Conservation (phyloP, 53 echinoderm and acorn worm species). For the Glandiceps talaboti region DNA sequence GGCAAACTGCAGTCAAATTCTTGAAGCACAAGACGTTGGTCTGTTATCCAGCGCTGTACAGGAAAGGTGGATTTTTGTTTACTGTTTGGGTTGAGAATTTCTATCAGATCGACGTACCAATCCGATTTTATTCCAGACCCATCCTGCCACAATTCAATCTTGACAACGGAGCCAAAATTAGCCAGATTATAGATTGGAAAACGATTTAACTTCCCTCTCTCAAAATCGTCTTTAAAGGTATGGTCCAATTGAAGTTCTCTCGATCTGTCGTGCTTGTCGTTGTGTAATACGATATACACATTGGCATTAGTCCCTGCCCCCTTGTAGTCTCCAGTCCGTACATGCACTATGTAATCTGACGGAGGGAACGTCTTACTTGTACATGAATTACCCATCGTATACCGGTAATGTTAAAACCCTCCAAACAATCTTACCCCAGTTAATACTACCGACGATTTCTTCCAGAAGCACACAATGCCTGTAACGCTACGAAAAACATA, state of each 20-base stretch:
- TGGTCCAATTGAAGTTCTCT: constrained; percentile 45
- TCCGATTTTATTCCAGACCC: constrained; percentile 8
- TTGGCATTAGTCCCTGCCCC: constrained; percentile 70
- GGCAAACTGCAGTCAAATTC: constrained; percentile 48
- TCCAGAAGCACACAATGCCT: too few relatives aligned
- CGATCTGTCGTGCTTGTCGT: constrained; percentile 34
- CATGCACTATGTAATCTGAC: constrained; percentile 35
- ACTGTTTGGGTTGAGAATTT: constrained; percentile 8
- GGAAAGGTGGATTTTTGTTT: constrained; percentile 38
- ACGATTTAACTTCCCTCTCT: constrained; percentile 36
- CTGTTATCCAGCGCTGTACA: constrained; percentile 56
- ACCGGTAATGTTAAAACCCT: too few relatives aligned
- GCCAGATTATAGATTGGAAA: constrained; percentile 44
- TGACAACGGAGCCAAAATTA: constrained; percentile 44
- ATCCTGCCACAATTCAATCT: constrained; percentile 67
- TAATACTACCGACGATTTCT: too few relatives aligned
- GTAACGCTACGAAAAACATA: too few relatives aligned
- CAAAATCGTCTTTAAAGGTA: constrained; percentile 61
- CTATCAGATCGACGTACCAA: constrained; percentile 67
- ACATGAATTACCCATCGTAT: constrained; percentile 41
- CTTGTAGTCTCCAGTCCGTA: constrained; percentile 70
- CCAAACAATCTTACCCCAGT: too few relatives aligned
- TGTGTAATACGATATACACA: constrained; percentile 46
- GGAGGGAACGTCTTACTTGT: not conserved
- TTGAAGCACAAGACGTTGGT: constrained; percentile 24